Base-by-base conservation (phyloP, 2,797 vertebrate genomes). In the Sylvilagus floridanus region DNA sequence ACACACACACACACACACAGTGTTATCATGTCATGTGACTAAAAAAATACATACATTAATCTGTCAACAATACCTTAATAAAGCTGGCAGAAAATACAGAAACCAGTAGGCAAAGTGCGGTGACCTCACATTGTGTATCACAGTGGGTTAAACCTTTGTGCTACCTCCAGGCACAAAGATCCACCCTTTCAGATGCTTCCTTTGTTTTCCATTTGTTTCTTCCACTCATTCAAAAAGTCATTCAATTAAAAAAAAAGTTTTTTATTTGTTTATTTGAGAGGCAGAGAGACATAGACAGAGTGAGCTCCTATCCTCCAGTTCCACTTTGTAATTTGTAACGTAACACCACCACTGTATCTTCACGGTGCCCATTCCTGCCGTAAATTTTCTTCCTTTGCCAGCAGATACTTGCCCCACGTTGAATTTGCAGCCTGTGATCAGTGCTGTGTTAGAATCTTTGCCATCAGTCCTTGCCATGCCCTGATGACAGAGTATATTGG, bases 201-300 rank as follows among this genome's bases (percentile, higher is more conserved):
- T 94, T 91, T 96, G 96, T 96, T 97, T 96, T 96, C 86, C 95
- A 81, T 96, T 97, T 95, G 92, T 97, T 97, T 94, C 77, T 97
- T 90, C 81, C 94, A 47, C 57, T 97, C 84, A 95, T 95, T 97
- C 96, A 96, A 97, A 97, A 50, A 57, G 54, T 57, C 14, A 57
- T 57, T 57, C 14, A 57, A 16, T 57, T 57, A 57, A 21, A 16
- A 16, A 21, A 57, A 57, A 1, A n/a, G n/a, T n/a, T 57, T 16
- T 57, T 16, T 16, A 16, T 7, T 17, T 57, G 17, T 57, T 57
- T 19, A 57, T 57, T 1, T 57, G 54, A 57, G 17, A 57, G 54
- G 54, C 13, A 21, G 54, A 57, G 13, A 57, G 54, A 57, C 54
- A 57, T 19, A 57, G 17, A 16, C 14, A 57, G 54, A 57, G 54